Evolutionary conservation across 2,888 invertebrate species (phyloP).

Genomic region (Stenodema calcarata): DNA sequence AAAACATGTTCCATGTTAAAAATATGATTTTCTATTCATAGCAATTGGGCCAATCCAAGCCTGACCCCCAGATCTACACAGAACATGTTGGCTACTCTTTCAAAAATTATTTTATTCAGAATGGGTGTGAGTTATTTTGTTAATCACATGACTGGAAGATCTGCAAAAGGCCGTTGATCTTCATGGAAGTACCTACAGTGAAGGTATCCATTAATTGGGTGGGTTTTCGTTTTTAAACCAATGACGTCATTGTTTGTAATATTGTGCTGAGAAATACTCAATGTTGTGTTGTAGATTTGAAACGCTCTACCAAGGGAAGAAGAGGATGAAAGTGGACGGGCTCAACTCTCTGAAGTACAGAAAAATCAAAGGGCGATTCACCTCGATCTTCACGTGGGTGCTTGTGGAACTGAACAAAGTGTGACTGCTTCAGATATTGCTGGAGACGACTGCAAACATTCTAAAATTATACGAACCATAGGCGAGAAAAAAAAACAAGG

Average conservation of each 20-base stretch:
- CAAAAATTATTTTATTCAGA: no score
- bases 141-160: no score
- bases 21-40: no score
- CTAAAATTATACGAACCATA: neutral
- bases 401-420: slow-evolving; percentile 69
- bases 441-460: neutral
- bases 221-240: no score
- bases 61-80: no score
- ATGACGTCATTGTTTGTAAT: neutral
- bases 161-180: no score
- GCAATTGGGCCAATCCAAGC: no score
- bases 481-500: neutral
- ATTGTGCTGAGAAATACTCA: neutral
- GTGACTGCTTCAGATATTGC: neutral
- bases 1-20: no score
- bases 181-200: no score
- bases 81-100: no score
- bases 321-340: slow-evolving; percentile 84
- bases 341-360: slow-evolving; percentile 84
- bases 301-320: slow-evolving; percentile 81
- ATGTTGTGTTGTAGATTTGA: slow-evolving; percentile 72
- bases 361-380: slow-evolving; percentile 70
- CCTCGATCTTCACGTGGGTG: slow-evolving; percentile 82
- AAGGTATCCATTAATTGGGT: no score
- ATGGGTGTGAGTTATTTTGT: no score